phyloP scores from a whole-genome alignment of 2,888 invertebrate species.

The Tuta absoluta region DNA sequence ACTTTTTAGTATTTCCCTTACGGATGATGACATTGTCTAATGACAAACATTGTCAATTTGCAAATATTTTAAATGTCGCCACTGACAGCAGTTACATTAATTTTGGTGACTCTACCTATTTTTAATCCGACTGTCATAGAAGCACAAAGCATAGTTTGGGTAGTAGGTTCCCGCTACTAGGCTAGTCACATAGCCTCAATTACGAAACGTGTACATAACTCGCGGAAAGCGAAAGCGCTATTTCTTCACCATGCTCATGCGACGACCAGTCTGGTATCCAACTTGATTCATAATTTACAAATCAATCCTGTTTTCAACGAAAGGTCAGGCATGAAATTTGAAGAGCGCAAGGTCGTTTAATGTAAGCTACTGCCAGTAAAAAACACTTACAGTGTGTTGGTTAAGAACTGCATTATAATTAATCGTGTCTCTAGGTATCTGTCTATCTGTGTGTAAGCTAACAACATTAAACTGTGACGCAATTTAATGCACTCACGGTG shows the following conservation, averaged over 20 bases:
- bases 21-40: background rate
- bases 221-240: slow-evolving; percentile 78
- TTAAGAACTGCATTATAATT: too few relatives aligned
- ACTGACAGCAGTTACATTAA: background rate
- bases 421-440: too few relatives aligned
- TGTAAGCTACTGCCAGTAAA: background rate
- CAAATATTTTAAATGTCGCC: slow-evolving; percentile 9
- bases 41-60: slow-evolving; percentile 9
- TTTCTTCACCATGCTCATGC: slow-evolving; percentile 71
- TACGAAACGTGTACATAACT: slow-evolving; percentile 77
- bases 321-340: slow-evolving; percentile 17
- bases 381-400: too few relatives aligned
- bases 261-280: slow-evolving; percentile 39
- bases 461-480: background rate
- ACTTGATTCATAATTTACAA: slow-evolving; percentile 27
- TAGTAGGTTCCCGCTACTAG: slow-evolving; percentile 58
- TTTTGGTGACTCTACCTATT: background rate
- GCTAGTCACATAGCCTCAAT: slow-evolving; percentile 73
- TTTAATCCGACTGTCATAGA: background rate
- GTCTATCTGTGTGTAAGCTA: too few relatives aligned
- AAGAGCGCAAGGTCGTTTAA: slow-evolving; percentile 12
- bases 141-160: slow-evolving; percentile 35
- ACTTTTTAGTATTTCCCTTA: slow-evolving; percentile 20
- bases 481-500: slow-evolving; percentile 5
- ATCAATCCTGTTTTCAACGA: background rate